Evolutionary conservation across 2,888 invertebrate genomes (phyloP), one percentile per base, ranked within the genome.

Genomic region (Harpalus rufipes): DNA sequence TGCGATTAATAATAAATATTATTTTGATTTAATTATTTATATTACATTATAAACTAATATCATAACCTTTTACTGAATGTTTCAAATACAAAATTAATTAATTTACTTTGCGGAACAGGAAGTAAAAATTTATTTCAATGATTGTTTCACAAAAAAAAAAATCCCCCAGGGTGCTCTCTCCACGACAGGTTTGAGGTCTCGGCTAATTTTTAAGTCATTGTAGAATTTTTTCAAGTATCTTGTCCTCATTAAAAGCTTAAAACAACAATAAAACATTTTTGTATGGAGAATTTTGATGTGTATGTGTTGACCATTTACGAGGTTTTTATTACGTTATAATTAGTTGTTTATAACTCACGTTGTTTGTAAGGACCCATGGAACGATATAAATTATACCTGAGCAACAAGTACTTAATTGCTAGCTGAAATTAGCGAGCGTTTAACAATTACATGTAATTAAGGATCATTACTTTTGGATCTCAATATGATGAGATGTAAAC

Each of bases 371-470:
- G 82, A 58, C 82, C 72, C 44, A 44, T 74, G 63, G 44, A 25
- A 68, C 25, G 72, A 82, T 18, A 82, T 82, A 82, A 82, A 82
- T 82, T 82, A 82, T 82, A 68, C 82, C 82, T 82, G 68, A 32
- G 82, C 82, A 82, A 82, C 82, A 82, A 82, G 72, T 82, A 59
- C 72, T 72, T 82, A 82, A 82, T 68, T 82, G 58, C 82, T 39
- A 82, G 56, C 25, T 82, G 25, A 82, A 82, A 82, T 82, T 82
- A 82, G 65, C 81, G 68, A 32, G 81, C 81, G 18, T 81, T 81
- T 81, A 81, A 81, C 81, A 81, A 81, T 81, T 81, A 81, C 81
- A 63, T 12, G 81, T 81, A 81, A 81, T 81, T 81, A 81, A 81
- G 61, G 44, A 63, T 63, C 81, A 81, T 81, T 81, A 81, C 41